Conservation (phyloP, 1,140 invertebrate species). For the Zaprionus ornatus region DNA sequence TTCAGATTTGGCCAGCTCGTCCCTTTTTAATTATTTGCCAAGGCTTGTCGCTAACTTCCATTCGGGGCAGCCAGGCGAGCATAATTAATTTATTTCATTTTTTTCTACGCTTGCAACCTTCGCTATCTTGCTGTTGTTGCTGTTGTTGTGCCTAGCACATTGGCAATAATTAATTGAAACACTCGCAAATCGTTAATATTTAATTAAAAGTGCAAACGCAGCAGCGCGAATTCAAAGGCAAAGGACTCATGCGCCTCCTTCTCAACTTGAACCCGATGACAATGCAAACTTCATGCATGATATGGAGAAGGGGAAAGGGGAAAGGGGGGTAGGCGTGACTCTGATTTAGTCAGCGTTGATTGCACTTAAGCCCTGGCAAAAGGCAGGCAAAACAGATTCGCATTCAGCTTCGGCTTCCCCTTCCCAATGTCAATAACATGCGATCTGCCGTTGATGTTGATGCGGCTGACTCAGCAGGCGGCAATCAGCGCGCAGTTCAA, state of each 20-base stretch:
- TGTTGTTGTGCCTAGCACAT: conserved; percentile 29
- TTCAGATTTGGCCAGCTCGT: conserved; percentile 67
- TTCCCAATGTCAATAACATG: conserved; percentile 62
- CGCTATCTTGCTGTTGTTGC: conserved; percentile 2
- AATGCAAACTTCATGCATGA: conserved; percentile 31
- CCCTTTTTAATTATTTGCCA: conserved; percentile 78
- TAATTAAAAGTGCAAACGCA: conserved; percentile 40
- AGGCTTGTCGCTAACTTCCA: conserved; percentile 60
- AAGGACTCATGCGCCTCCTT: conserved; percentile 15
- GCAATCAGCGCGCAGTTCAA: conserved; percentile 63
- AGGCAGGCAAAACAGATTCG: conserved; percentile 33
- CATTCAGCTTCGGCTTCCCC: conserved; percentile 32
- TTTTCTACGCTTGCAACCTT: conserved; percentile 16
- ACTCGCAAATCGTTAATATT: conserved; percentile 36
- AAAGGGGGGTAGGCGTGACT: conserved; percentile 21
- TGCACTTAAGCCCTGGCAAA: conserved; percentile 62
- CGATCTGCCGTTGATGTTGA: conserved; percentile 39
- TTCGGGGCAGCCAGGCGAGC: conserved; percentile 46
- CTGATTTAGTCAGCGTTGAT: conserved; percentile 53
- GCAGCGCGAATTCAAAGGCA: conserved; percentile 9
- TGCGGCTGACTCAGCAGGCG: conserved; percentile 67
- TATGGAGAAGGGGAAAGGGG: not conserved
- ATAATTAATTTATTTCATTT: conserved; percentile 78
- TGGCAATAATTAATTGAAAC: conserved; percentile 73
- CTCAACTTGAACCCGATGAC: conserved; percentile 15